Evolutionary conservation across 2,888 invertebrate species (phyloP), one percentile per base, ranked within the genome.

Genomic region (Sarcophaga subvicina): DNA sequence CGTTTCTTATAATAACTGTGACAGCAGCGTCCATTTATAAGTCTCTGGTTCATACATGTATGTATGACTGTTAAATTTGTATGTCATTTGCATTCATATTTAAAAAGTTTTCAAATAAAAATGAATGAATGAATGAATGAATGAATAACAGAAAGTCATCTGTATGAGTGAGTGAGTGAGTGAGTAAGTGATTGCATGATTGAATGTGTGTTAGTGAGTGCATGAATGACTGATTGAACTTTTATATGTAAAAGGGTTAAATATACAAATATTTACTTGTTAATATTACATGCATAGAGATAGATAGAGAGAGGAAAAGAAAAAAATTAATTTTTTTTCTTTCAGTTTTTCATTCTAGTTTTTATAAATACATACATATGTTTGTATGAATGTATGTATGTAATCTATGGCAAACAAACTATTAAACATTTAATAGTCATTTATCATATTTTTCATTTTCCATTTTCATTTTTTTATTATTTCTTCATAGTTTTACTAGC

Each of bases 401-500:
- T 45, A 27, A 22, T 67, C 27, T 63, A 60, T 37, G 11, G 27
- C 67, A 67, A 80, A 64, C 49, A 78, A 82, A 71, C 71, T 76
- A 81, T 79, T 72, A 84, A 87, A 84, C 79, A 77, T 82, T 83
- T 79, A 84, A 84, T 63, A 87, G 84, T 85, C 85, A 88, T 88
- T 85, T 83, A 85, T 88, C 83, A 85, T 85, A 88, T 80, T 77
- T 79, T 67, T 60, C 22, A 22, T 63, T 63, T 25, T 62, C 3
- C 10, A 17, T 62, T 62, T 62, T 62, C 62, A 0, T 12, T 49
- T 49, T 54, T 54, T 54, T 54, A 12, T 54, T 54, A 3, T 14
- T 17, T 54, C 14, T 54, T 54, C 17, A 54, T 54, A 54, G 5
- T 14, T 54, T 54, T 54, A 37, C 4, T 14, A 4, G 17, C 54